Conservation (phyloP, 1,140 invertebrate species). For the Rhagoletis pomonella region DNA sequence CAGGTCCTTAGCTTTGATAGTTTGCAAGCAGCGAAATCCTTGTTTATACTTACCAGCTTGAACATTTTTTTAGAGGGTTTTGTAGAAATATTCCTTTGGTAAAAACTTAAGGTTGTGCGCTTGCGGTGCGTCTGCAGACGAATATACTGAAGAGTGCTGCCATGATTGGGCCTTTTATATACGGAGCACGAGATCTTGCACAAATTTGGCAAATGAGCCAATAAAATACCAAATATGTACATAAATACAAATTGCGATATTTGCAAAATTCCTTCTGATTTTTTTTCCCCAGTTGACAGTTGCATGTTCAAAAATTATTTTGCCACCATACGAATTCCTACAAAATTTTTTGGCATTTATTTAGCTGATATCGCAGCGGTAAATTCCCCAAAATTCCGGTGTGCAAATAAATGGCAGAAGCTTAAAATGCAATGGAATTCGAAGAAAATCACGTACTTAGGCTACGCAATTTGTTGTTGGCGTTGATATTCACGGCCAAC, state of each 20-base stretch:
- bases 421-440: conserved; percentile 14
- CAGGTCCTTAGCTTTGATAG: not conserved
- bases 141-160: conserved; percentile 6
- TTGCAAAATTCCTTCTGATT: conserved; percentile 18
- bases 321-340: not conserved
- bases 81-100: not conserved
- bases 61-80: conserved; percentile 52
- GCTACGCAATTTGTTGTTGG: not conserved
- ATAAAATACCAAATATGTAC: not conserved
- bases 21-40: not conserved
- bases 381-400: conserved; percentile 2
- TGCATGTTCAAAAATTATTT: conserved; percentile 38
- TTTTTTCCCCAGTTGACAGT: not conserved
- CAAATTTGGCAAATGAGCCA: not conserved
- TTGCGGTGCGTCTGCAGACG: conserved; percentile 2
- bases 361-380: not conserved
- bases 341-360: conserved; percentile 6
- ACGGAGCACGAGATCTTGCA: not conserved
- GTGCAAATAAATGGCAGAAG: not conserved
- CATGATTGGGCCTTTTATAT: conserved; percentile 25
- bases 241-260: not conserved
- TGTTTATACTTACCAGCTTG: conserved; percentile 45
- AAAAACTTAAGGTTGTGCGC: not conserved
- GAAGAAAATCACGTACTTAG: conserved; percentile 35
- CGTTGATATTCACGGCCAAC: conserved; percentile 36